Evolutionary conservation across 2,113 vertebrate species (phyloP).

Genomic region (Dipodomys stephensi): DNA sequence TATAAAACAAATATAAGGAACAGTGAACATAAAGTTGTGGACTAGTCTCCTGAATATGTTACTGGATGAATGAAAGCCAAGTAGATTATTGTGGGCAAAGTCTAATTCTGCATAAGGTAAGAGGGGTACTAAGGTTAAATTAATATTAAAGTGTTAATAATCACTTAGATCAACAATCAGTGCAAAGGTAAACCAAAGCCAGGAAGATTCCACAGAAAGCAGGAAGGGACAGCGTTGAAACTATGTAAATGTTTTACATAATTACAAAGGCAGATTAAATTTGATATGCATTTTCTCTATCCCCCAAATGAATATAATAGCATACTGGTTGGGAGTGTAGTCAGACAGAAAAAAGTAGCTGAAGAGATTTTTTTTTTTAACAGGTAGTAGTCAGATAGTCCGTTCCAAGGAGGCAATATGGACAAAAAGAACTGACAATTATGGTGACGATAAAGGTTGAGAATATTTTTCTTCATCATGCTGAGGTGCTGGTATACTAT

Average conservation of each 20-base stretch:
- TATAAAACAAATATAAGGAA: background rate
- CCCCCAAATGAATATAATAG: background rate
- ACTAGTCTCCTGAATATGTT: background rate
- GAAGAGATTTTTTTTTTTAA: constrained; percentile 24
- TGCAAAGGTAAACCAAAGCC: background rate
- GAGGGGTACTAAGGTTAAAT: background rate
- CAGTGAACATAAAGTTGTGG: background rate
- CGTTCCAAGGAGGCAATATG: background rate
- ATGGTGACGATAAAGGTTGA: background rate
- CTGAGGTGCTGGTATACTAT: background rate
- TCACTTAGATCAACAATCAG: background rate
- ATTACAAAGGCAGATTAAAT: constrained; percentile 47
- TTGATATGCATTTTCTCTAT: constrained; percentile 21
- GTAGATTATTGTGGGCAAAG: background rate
- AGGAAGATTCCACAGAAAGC: background rate
- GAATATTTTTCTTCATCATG: background rate
- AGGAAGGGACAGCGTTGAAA: background rate
- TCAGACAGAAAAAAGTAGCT: background rate
- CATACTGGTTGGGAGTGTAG: background rate
- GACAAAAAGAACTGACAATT: background rate
- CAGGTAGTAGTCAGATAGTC: background rate
- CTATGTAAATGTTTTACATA: background rate
- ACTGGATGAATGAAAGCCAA: background rate
- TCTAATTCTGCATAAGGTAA: background rate
- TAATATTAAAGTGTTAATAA: background rate